phyloP scores from a whole-genome alignment of 2,113 vertebrate species.

The Isurus oxyrinchus region DNA sequence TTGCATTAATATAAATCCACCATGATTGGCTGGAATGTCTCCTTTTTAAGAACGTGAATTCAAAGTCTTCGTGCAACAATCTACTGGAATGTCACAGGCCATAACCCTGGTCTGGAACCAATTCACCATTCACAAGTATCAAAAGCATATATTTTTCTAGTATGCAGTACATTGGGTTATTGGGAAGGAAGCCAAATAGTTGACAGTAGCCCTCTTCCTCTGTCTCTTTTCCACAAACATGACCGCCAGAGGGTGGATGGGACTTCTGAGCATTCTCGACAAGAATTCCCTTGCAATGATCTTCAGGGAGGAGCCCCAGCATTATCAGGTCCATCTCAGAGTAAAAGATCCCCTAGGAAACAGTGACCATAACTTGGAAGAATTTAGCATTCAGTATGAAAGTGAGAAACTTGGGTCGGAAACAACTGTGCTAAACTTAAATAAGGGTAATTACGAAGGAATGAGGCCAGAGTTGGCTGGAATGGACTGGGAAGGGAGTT shows the following conservation, averaged over 20 bases:
- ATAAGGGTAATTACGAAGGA: no score
- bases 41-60: background rate
- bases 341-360: no score
- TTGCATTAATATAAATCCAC: background rate
- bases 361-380: no score
- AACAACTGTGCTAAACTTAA: no score
- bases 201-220: no score
- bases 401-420: no score
- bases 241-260: background rate
- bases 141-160: background rate
- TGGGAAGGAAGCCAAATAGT: background rate
- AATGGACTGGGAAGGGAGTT: no score
- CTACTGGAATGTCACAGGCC: background rate
- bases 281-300: background rate
- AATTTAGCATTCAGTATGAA: no score
- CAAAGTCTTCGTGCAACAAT: background rate
- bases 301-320: background rate
- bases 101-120: background rate
- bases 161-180: background rate
- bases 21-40: background rate
- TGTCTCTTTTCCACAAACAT: background rate
- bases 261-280: background rate
- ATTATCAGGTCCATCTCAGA: background rate
- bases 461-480: no score
- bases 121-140: background rate